A percentile compares a stretch with the other conserved stretches of the same genome.
phyloP scores from a whole-genome alignment of 2,797 vertebrate genomes.

The Lutjanus campechanus region DNA sequence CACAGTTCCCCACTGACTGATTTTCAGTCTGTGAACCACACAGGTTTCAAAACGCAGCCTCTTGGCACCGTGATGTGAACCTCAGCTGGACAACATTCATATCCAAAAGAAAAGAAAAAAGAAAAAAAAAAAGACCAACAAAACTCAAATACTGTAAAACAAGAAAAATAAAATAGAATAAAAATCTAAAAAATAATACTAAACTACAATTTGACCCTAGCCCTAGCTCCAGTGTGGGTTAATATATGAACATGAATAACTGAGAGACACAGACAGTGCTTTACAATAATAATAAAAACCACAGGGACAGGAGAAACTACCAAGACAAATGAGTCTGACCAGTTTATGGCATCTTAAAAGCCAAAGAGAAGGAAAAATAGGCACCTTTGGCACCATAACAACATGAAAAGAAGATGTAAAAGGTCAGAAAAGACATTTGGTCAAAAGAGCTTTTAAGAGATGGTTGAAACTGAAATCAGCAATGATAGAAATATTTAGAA shows the following conservation, averaged over 20 bases:
- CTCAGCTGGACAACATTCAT: conserved; percentile 79
- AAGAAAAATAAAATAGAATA: conserved; percentile 66
- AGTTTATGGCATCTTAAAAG: conserved; percentile 47
- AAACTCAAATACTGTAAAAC: conserved; percentile 42
- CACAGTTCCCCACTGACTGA: conserved; percentile 30
- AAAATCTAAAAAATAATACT: conserved; percentile 62
- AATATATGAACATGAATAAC: conserved; percentile 76
- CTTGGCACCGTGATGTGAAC: conserved; percentile 35
- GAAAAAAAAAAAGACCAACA: conserved; percentile 26
- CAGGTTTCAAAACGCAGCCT: conserved; percentile 49
- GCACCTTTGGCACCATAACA: conserved; percentile 43
- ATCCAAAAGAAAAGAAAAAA: conserved; percentile 55
- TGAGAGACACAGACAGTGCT: conserved; percentile 81
- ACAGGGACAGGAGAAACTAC: conserved; percentile 56
- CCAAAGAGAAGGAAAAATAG: conserved; percentile 14
- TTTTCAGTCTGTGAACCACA: conserved; percentile 32
- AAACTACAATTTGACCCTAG: conserved; percentile 71
- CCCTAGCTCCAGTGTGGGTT: conserved; percentile 88
- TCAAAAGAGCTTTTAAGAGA: conserved; percentile 23
- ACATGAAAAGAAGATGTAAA: conserved; percentile 57
- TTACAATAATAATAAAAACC: conserved; percentile 72
- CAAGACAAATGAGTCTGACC: conserved; percentile 41
- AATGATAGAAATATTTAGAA: conserved; percentile 30
- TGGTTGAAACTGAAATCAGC: conserved; percentile 33
- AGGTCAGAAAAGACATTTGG: conserved; percentile 26